Conservation (phyloP, 2,113 vertebrate species). For the Eleginops maclovinus region DNA sequence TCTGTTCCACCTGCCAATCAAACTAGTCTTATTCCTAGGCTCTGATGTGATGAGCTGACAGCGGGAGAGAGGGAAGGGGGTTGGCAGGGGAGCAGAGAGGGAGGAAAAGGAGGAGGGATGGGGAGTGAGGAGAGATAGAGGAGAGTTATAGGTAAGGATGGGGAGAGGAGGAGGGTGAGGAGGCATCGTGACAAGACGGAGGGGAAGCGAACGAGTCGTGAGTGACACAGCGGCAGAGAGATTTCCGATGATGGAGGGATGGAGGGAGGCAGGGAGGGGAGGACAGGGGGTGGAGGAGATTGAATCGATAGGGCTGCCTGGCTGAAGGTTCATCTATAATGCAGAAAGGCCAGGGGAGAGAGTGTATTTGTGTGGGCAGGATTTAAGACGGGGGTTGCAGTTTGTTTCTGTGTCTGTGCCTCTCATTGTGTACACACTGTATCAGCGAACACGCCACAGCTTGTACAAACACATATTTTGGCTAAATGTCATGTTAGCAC, state of each 20-base stretch:
- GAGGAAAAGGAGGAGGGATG: neutral
- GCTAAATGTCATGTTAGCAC: slow-evolving; percentile 41
- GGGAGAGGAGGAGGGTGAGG: slow-evolving; percentile 9
- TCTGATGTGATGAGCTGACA: slow-evolving; percentile 57
- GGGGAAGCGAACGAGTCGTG: slow-evolving; percentile 34
- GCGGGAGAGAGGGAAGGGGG: neutral
- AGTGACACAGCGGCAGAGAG: slow-evolving; percentile 57
- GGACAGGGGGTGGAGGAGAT: neutral
- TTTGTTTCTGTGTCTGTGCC: slow-evolving; percentile 40
- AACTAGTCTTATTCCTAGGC: slow-evolving; percentile 41
- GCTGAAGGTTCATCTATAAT: slow-evolving; percentile 81
- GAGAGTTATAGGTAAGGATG: slow-evolving; percentile 61
- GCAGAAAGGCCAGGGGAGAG: slow-evolving; percentile 66
- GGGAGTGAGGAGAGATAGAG: slow-evolving; percentile 49
- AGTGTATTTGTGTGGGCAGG: slow-evolving; percentile 59
- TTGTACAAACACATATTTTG: slow-evolving; percentile 54
- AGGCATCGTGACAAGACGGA: slow-evolving; percentile 42
- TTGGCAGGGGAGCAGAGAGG: slow-evolving; percentile 5
- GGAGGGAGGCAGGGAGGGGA: neutral
- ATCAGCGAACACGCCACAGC: slow-evolving; percentile 40
- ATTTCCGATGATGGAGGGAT: slow-evolving; percentile 47
- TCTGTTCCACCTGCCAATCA: slow-evolving; percentile 68
- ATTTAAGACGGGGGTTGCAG: slow-evolving; percentile 40
- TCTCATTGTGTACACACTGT: slow-evolving; percentile 36
- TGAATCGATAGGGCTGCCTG: slow-evolving; percentile 69